A percentile compares a stretch with the other conserved stretches of the same genome.
Evolutionary conservation across 2,113 vertebrate species (phyloP).

Genomic region (Platysteira castanea): DNA sequence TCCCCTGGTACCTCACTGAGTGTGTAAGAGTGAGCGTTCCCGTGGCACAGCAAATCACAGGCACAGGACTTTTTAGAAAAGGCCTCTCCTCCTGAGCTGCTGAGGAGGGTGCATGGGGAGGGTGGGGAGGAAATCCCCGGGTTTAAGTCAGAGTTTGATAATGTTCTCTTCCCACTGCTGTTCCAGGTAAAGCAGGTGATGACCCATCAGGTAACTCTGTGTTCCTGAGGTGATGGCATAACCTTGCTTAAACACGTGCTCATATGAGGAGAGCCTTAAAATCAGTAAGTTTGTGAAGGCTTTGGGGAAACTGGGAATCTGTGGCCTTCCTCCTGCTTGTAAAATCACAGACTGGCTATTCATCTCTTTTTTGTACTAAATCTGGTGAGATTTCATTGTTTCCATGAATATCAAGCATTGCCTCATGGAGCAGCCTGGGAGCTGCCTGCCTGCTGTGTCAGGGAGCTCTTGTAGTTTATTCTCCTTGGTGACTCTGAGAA

Average conservation of each 20-base stretch:
- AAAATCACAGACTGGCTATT: background rate
- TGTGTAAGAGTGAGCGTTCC: background rate
- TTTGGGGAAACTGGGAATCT: background rate
- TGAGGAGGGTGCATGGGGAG: background rate
- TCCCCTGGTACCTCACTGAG: background rate
- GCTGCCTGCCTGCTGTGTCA: background rate
- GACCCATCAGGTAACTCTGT: background rate
- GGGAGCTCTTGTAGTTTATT: background rate
- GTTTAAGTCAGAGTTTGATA: background rate
- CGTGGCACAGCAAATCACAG: accelerated
- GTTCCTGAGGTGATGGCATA: background rate
- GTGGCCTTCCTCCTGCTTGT: background rate
- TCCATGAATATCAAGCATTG: background rate
- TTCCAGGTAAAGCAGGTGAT: background rate
- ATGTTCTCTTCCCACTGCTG: background rate
- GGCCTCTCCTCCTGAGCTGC: background rate
- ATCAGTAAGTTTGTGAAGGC: background rate
- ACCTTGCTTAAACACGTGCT: background rate
- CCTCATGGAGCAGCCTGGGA: background rate
- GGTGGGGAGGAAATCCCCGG: background rate
- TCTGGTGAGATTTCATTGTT: background rate
- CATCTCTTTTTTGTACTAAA: background rate
- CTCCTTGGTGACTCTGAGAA: background rate
- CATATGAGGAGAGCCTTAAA: background rate
- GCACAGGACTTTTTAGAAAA: background rate